Base-by-base conservation (phyloP, 1,140 invertebrate species). In the Megathymus violae region DNA sequence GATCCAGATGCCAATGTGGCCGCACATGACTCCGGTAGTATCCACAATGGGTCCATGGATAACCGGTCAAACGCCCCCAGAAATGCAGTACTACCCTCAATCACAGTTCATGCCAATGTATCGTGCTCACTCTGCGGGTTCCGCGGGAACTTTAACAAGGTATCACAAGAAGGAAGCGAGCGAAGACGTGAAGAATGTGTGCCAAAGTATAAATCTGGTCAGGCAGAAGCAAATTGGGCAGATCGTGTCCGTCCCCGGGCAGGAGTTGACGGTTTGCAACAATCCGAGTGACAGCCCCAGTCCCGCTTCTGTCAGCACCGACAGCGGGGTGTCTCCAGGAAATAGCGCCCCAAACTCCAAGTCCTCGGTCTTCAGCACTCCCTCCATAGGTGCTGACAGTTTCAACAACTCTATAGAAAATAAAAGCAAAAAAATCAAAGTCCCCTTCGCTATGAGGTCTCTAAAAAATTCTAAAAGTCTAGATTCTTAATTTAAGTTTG, bases 151-250 rank as follows among this genome's bases (percentile, higher is more conserved):
- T 3, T 54, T 91, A 43, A 89, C 86, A 5, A 74, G 88, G 50
- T 91, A 89, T 58, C 84, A 88, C 11, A 89, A 89, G 58, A 88
- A 82, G 56, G 88, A 91, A 14, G 15, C 70, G n/a, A 72, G 68
- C 36, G 89, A 88, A 67, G 83, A 83, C 56, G 79, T 80, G 47
- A 89, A 89, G 64, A 84, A 79, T 69, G 76, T 89, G 88, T 91
- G 91, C 88, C 89, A 91, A 90, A 91, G 88, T 75, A 88, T 92
- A 76, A 92, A 88, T 61, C 77, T 92, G 72, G 86, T 91, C 50
- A 84, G 89, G 38, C 89, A 91, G 69, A 92, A 91, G 75, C 88
- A 88, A 60, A 79, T 92, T 14, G 91, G 91, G 14, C 89, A 92
- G 63, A 91, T 92, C 15, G 87, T 92, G 52, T 83, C 88, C 2